Evolutionary conservation across 1,140 invertebrate species (phyloP).

Genomic region (Drosophila athabasca): DNA sequence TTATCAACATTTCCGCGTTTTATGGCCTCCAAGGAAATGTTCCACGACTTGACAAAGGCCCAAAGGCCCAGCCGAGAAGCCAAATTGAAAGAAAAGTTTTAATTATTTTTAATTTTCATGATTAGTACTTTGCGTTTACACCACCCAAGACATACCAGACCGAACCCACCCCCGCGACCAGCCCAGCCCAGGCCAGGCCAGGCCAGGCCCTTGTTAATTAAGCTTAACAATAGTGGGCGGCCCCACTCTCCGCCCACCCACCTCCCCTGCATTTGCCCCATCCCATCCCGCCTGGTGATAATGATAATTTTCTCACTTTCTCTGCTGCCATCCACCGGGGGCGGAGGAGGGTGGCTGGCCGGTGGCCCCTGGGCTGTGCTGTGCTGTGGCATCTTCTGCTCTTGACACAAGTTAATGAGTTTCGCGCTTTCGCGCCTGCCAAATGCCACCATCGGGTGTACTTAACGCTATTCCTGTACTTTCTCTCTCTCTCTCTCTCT

Average conservation of each 20-base stretch:
- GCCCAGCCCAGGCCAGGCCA: too few relatives aligned
- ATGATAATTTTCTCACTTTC: slow-evolving; percentile 79
- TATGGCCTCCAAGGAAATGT: slow-evolving; percentile 67
- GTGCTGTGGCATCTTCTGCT: slow-evolving; percentile 55
- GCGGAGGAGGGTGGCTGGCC: too few relatives aligned
- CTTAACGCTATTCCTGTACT: slow-evolving; percentile 43
- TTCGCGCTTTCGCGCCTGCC: slow-evolving; percentile 72
- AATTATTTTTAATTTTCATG: slow-evolving; percentile 83
- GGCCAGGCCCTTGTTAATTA: slow-evolving; percentile 69
- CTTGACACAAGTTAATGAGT: slow-evolving; percentile 80
- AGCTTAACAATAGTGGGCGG: slow-evolving; percentile 72
- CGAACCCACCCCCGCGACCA: background rate
- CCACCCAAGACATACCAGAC: slow-evolving; percentile 14
- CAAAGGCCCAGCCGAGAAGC: slow-evolving; percentile 24
- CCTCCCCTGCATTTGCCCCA: too few relatives aligned
- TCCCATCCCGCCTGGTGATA: slow-evolving; percentile 50
- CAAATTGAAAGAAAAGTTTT: slow-evolving; percentile 82
- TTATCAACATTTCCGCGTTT: slow-evolving; percentile 69
- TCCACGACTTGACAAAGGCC: slow-evolving; percentile 39
- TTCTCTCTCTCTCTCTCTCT: slow-evolving; percentile 17
- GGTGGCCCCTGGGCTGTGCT: slow-evolving; percentile 17
- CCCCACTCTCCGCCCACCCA: background rate
- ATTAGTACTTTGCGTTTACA: slow-evolving; percentile 81
- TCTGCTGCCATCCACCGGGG: slow-evolving; percentile 6
- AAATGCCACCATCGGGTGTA: slow-evolving; percentile 78